Base-by-base conservation (phyloP, 2,113 vertebrate species). In the Oriolus oriolus region DNA sequence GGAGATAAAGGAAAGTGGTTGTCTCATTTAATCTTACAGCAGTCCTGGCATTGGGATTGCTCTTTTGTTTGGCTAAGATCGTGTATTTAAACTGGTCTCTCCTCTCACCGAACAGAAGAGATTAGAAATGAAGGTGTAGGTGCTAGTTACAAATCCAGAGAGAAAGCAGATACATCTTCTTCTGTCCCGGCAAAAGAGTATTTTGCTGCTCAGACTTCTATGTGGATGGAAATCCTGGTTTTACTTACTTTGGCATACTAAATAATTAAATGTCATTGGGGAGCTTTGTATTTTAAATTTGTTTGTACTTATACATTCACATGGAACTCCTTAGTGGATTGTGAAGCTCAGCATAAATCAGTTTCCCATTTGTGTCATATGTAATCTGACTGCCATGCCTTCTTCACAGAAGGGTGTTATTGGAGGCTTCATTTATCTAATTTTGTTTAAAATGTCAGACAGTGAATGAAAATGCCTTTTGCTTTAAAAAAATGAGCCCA, bases 271-370 rank as follows among this genome's bases (percentile, higher is more conserved):
- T 70, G 37, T 47, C 64, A 81, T 2, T 19, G 14, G 37, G 35
- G 90, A 90, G 49, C 49, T 89, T 71, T 90, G 44, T 71, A 14
- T 92, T 88, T 81, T 83, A 83, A 70, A 95, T 91, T 84, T 74
- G 22, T 54, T 92, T 30, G 35, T 94, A 17, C 50, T 74, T 80
- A n/a, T 0, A 28, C 19, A 19, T 61, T 88, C 66, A 82, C 33
- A 54, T 16, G 27, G 68, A 82, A 70, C 59, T 96, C 80, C 44
- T 91, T 42, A n/a, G 61, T 63, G 79, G 33, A 26, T 90, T 86
- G 33, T 0, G 0, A 69, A 49, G 68, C 76, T 77, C 42, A 41
- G 14, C 13, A 22, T 44, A 56, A 71, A 77, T 85, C 30, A 9
- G 30, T 83, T 90, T 78, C 31, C 53, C 28, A 4, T 84, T 81